Base-by-base conservation (phyloP, 2,888 invertebrate species). In the Andrena minutula region DNA sequence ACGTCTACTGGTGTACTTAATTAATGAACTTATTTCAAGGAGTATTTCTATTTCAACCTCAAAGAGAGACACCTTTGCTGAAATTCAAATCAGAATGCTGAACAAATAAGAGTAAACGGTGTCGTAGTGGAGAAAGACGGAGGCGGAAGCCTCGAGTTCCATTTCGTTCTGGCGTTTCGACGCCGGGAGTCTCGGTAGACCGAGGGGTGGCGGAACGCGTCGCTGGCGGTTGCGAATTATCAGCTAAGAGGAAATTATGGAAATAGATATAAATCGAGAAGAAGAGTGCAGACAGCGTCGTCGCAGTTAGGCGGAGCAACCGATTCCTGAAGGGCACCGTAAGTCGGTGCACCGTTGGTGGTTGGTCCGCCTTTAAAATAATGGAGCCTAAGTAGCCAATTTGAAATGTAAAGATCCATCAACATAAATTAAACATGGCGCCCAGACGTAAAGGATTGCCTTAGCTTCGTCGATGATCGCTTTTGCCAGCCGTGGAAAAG, bases 171-270 rank as follows among this genome's bases (percentile, higher is more conserved):
- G 79, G 53, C 58, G 41, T 51, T 72, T 30, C 23, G 61, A 66
- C 53, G 28, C 47, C 35, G 58, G 28, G 10, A 56, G 12, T 75
- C 63, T 49, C 41, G 71, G 69, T 77, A 78, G 56, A 74, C 58
- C 75, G 66, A 77, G 73, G 65, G 56, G 58, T 79, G 86, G 88
- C 87, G 75, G 76, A 77, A 80, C 82, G 82, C 82, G 69, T 70
- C 75, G 82, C 79, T 83, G 82, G 84, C 86, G 86, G 82, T 81
- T 82, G 89, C 84, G 89, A 92, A 92, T 93, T 93, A 93, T 93
- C 91, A 92, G 91, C 89, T 91, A 91, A 92, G 91, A 92, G 92
- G 91, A 92, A 93, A 93, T 93, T 93, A 93, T 93, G 93, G 90
- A 93, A 92, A 93, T 93, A 90, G 91, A 92, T 91, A 92, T 90